Evolutionary conservation across 2,797 vertebrate genomes (phyloP), one percentile per base, ranked within the genome.

Genomic region (Gadopsis bispinosus): DNA sequence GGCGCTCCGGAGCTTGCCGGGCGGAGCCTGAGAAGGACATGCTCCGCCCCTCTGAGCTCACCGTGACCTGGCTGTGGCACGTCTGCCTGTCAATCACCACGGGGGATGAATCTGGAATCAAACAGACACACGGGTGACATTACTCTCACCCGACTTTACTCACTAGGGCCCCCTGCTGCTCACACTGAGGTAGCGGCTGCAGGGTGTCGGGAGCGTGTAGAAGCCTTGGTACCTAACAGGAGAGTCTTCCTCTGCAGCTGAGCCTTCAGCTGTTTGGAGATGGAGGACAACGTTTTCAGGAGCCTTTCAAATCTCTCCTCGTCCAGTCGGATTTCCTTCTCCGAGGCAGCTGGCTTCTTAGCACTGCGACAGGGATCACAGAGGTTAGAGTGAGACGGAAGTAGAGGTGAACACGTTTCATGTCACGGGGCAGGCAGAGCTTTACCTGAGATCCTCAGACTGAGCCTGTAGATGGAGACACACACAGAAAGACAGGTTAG

Each of bases 191-290:
- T 19, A 16, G 29, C 58, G 29, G 7, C 3, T 26, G 0, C 7
- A 48, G 35, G 7, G 3, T 33, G 29, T 41, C 41, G 10, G 2
- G 43, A 13, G 22, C 2, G 50, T 4, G n/a, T n/a, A 58, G 41
- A 41, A 48, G 0, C 29, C 2, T n/a, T 22, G 2, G 56, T 91
- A 95, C 95, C 95, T 22, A 95, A 73, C 41, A 95, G 80, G 0
- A 95, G 89, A 7, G 74, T 90, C 87, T 94, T 96, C 76, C 94
- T 91, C 68, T 93, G 93, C 56, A 96, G 87, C 81, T 95, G 91
- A 39, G 87, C 91, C 55, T 77, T 89, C 70, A 96, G 87, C 33
- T 88, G 73, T 72, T 83, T 95, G 74, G 87, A 89, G 77, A 95
- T 88, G 77, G 88, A 89, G 13, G 81, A 88, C 29, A 96, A 86